Conservation (phyloP, 2,888 invertebrate species). For the Scrobipalpa costella region DNA sequence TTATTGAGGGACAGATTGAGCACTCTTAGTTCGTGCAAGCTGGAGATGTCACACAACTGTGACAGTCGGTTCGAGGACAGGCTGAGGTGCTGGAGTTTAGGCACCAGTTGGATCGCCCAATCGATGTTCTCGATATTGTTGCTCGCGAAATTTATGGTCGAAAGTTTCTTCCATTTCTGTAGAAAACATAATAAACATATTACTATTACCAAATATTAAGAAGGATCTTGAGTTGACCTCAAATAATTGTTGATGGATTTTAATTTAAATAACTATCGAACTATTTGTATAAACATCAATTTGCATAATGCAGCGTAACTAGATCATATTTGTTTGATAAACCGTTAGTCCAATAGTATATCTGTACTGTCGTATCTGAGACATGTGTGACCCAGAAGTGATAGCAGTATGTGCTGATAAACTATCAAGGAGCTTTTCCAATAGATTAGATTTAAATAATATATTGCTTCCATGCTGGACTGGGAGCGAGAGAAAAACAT, state of each 20-base stretch:
- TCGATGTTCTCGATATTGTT: constrained; percentile 90
- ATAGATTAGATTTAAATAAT: too few species aligned
- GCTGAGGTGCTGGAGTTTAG: constrained; percentile 85
- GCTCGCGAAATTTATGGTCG: constrained; percentile 87
- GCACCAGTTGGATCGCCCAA: constrained; percentile 88
- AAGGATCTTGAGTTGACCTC: too few species aligned
- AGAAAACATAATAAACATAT: constrained; percentile 39
- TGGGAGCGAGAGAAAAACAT: too few species aligned
- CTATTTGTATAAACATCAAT: too few species aligned
- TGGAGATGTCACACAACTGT: constrained; percentile 88
- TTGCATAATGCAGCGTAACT: background rate
- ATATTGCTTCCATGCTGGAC: too few species aligned
- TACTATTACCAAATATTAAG: background rate
- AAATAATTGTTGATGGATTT: too few species aligned
- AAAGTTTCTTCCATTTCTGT: constrained; percentile 86
- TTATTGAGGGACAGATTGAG: constrained; percentile 91
- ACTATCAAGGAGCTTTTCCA: background rate
- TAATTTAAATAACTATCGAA: too few species aligned
- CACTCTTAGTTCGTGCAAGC: constrained; percentile 87
- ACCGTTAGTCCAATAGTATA: background rate
- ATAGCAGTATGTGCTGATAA: background rate
- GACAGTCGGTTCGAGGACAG: constrained; percentile 90
- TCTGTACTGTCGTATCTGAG: background rate
- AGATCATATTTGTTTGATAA: background rate
- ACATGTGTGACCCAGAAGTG: constrained; percentile 1